Base-by-base conservation (phyloP, 2,797 vertebrate species). In the Lerista edwardsae region DNA sequence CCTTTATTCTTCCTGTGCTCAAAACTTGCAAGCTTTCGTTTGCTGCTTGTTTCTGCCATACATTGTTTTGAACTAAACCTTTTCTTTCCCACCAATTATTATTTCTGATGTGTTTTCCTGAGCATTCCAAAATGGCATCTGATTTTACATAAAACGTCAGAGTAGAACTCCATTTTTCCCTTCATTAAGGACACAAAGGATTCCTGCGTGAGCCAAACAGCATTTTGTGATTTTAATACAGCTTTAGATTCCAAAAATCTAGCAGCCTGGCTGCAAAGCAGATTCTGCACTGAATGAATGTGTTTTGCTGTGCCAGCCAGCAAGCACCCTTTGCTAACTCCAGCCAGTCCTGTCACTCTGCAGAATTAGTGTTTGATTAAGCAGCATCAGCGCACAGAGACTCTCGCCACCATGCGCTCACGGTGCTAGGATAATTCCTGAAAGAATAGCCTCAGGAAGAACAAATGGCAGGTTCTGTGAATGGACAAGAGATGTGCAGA, bases 41-140 rank as follows among this genome's bases (percentile, higher is more conserved):
- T 88, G 71, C 92, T 95, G 95, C 95, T 94, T 95, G 94, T 95
- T 96, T 96, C 95, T 96, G 94, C 95, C 94, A 93, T 93, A 94
- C 74, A 91, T 93, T 94, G 94, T 96, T 96, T 96, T 94, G 94
- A 94, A 93, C 93, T 84, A 93, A 95, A 94, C 93, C 95, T 94
- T 96, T 96, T 96, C 94, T 96, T 96, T 95, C 94, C 93, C 93
- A 91, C 94, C 95, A 95, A 95, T 96, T 96, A 96, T 96, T 94
- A 96, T 95, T 96, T 96, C 95, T 95, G 92, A 92, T 96, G 93
- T 96, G 95, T 96, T 96, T 96, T 95, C 93, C 95, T 95, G 93
- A 95, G 94, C 95, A 93, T 95, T 96, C 93, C 93, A 95, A 95
- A 95, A 94, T 62, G 84, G 93, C 94, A 95, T 95, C 94, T 96